phyloP scores from a whole-genome alignment of 2,797 vertebrate species.

The Amblyraja radiata region DNA sequence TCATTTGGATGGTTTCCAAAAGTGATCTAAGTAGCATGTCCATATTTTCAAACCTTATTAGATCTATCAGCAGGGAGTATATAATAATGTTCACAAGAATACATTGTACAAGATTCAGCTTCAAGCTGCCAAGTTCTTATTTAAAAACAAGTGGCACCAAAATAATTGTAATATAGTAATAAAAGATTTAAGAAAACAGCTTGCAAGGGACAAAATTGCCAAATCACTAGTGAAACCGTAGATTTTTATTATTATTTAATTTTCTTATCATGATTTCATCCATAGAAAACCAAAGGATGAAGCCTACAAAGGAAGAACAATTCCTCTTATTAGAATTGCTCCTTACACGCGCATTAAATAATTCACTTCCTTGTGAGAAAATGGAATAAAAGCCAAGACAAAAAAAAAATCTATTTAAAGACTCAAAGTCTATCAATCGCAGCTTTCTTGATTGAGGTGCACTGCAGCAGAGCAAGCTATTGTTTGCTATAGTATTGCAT shows the following conservation, averaged over 20 bases:
- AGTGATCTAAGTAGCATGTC: background rate
- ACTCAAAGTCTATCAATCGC: background rate
- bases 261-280: background rate
- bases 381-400: background rate
- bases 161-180: background rate
- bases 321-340: background rate
- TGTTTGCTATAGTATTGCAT: background rate
- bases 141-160: background rate
- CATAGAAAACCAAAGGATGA: background rate
- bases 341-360: background rate
- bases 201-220: background rate
- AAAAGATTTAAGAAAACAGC: background rate
- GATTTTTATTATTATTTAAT: background rate
- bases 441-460: background rate
- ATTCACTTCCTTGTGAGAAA: slow-evolving; percentile 4
- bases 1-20: background rate
- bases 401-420: background rate
- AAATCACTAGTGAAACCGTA: background rate
- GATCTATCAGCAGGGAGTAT: background rate
- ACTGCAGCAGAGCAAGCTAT: background rate
- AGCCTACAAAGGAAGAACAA: background rate
- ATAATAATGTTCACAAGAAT: background rate
- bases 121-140: background rate
- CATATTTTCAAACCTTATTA: background rate
- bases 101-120: background rate